These are phyloP conservation scores for Spatulosminthurus flaviceps DNA, from an alignment of 2,888 invertebrate species.

Conservation along the genomic window DNA sequence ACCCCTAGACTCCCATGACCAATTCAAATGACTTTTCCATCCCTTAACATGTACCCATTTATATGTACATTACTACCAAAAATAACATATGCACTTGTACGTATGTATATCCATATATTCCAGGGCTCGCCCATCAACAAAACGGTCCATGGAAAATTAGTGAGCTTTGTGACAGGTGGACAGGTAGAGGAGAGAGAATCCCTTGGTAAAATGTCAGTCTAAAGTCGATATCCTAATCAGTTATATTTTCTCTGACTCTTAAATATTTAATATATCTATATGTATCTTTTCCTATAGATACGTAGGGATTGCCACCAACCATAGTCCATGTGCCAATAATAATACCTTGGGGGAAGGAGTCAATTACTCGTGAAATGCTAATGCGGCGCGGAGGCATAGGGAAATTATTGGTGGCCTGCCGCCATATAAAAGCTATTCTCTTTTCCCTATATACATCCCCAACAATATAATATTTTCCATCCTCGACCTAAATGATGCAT, in stretches of 20 bases:
- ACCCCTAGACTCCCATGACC: slow-evolving; percentile 22
- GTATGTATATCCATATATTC: too few species aligned
- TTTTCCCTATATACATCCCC: not conserved
- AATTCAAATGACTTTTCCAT: slow-evolving; percentile 43
- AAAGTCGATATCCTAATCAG: slow-evolving; percentile 42
- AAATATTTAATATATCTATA: too few species aligned
- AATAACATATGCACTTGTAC: not conserved
- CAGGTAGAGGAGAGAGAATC: slow-evolving; percentile 25
- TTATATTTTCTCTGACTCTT: slow-evolving; percentile 48
- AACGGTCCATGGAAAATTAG: slow-evolving; percentile 23
- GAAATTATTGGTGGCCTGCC: slow-evolving; percentile 45
- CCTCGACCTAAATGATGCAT: slow-evolving; percentile 24
- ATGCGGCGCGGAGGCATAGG: slow-evolving; percentile 52
- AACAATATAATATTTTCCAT: not conserved
- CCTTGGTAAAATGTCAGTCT: slow-evolving; percentile 36
- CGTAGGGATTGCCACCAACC: too few species aligned
- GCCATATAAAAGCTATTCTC: slow-evolving; percentile 18
- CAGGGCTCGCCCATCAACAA: not conserved
- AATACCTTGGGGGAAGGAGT: slow-evolving; percentile 34
- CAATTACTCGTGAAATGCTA: slow-evolving; percentile 44
- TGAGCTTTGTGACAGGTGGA: slow-evolving; percentile 27
- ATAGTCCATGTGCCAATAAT: slow-evolving; percentile 49
- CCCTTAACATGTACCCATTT: not conserved
- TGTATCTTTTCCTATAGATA: too few species aligned
- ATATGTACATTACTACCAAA: not conserved